Conservation (phyloP, 2,797 vertebrate genomes). For the Pyrocephalus nanus region DNA sequence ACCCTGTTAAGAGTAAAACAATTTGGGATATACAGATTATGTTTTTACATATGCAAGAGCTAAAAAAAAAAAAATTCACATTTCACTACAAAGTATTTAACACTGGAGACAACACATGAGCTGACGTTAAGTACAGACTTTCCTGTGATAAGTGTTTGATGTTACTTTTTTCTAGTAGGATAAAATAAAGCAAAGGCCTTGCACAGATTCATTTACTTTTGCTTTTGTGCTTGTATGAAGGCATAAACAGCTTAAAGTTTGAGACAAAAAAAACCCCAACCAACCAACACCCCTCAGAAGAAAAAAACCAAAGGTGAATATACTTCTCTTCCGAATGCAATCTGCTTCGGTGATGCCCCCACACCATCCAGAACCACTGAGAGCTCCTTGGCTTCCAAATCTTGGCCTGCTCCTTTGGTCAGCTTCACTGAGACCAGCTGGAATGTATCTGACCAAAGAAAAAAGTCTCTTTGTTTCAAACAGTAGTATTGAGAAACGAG, state of each 20-base stretch:
- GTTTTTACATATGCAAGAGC: not conserved
- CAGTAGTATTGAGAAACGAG: accelerated
- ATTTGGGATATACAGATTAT: not conserved
- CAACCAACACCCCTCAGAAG: not conserved
- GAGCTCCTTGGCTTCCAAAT: slow-evolving; percentile 79
- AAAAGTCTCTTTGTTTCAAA: not conserved
- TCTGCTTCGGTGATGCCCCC: slow-evolving; percentile 75
- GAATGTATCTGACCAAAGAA: slow-evolving; percentile 77
- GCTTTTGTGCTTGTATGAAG: not conserved
- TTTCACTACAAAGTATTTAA: not conserved
- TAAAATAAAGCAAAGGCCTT: not conserved
- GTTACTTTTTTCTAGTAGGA: not conserved
- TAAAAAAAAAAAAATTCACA: not conserved
- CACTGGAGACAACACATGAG: not conserved
- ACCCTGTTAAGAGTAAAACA: slow-evolving; percentile 74
- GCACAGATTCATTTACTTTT: not conserved
- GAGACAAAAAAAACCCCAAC: not conserved
- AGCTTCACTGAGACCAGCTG: slow-evolving; percentile 86
- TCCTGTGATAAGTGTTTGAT: accelerated
- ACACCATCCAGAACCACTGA: slow-evolving; percentile 80
- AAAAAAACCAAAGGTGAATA: not conserved
- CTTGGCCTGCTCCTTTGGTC: slow-evolving; percentile 80
- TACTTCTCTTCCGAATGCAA: slow-evolving; percentile 86
- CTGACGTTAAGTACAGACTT: not conserved
- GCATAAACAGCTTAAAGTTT: accelerated